Evolutionary conservation across 2,888 invertebrate species (phyloP).

Genomic region (Nymphalis c-album): DNA sequence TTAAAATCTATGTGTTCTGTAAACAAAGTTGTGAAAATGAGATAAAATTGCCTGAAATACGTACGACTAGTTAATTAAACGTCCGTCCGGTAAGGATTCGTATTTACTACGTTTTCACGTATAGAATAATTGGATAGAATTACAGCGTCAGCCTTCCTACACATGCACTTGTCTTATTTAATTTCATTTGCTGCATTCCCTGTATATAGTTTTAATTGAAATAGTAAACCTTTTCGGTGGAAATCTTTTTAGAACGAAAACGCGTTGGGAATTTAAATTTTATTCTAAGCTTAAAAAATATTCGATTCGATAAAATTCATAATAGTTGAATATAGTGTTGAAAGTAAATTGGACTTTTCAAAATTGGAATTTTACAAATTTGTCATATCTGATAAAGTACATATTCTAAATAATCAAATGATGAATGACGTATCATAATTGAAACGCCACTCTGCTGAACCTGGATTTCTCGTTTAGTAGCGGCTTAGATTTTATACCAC

Average conservation of each 20-base stretch:
- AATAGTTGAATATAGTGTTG: too few relatives aligned
- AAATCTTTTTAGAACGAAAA: background rate
- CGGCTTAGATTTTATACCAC: too few relatives aligned
- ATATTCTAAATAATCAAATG: too few relatives aligned
- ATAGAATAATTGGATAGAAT: conserved; percentile 50
- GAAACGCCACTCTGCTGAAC: too few relatives aligned
- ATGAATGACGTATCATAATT: too few relatives aligned
- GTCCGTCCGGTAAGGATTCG: conserved; percentile 54
- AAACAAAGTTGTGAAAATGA: conserved; percentile 32
- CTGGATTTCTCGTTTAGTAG: too few relatives aligned
- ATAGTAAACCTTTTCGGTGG: background rate
- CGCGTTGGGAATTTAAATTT: too few relatives aligned
- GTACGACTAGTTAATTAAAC: conserved; percentile 51
- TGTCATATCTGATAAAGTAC: too few relatives aligned
- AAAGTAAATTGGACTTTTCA: too few relatives aligned
- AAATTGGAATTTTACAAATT: too few relatives aligned
- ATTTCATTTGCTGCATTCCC: conserved; percentile 16
- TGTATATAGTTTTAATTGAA: conserved; percentile 5
- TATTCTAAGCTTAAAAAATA: too few relatives aligned
- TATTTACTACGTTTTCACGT: conserved; percentile 36
- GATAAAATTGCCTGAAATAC: conserved; percentile 29
- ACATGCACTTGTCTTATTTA: conserved; percentile 20
- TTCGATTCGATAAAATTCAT: too few relatives aligned
- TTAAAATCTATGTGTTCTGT: conserved; percentile 20
- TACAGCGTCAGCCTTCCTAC: conserved; percentile 9